phyloP scores from a whole-genome alignment of 2,797 vertebrate genomes.

The Urocyon cinereoargenteus region DNA sequence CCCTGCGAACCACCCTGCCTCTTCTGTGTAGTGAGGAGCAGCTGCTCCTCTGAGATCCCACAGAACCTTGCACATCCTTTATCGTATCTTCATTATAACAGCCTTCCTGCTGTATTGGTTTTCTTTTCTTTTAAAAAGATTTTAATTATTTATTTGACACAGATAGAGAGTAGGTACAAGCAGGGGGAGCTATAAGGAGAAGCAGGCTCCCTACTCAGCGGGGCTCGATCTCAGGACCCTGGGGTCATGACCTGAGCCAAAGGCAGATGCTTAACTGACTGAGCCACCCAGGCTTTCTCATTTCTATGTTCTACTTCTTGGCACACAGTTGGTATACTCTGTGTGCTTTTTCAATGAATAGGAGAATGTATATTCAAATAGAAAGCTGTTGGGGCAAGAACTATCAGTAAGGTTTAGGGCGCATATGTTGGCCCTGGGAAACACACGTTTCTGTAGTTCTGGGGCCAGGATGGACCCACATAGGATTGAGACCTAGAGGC shows the following conservation, averaged over 20 bases:
- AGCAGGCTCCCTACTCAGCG: no score
- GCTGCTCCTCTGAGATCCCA: neutral
- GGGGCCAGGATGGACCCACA: neutral
- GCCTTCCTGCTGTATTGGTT: neutral
- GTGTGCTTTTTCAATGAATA: neutral
- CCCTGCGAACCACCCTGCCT: neutral
- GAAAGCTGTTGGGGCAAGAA: neutral
- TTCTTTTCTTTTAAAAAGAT: neutral
- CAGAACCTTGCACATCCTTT: neutral
- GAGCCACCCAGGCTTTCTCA: neutral
- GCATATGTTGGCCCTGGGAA: neutral
- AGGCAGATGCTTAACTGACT: no score
- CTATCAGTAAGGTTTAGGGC: neutral
- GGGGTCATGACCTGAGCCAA: no score
- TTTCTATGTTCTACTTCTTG: neutral
- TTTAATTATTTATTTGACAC: no score
- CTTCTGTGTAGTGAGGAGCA: neutral
- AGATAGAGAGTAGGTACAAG: no score
- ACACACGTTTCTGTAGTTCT: neutral
- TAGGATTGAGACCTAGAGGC: neutral
- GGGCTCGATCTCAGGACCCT: no score
- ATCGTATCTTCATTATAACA: neutral
- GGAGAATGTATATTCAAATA: neutral
- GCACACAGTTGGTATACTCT: neutral
- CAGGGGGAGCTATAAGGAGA: no score